These are phyloP conservation scores for Orthosia gothica DNA, from an alignment of 2,888 invertebrate species.

Conservation along the genomic window DNA sequence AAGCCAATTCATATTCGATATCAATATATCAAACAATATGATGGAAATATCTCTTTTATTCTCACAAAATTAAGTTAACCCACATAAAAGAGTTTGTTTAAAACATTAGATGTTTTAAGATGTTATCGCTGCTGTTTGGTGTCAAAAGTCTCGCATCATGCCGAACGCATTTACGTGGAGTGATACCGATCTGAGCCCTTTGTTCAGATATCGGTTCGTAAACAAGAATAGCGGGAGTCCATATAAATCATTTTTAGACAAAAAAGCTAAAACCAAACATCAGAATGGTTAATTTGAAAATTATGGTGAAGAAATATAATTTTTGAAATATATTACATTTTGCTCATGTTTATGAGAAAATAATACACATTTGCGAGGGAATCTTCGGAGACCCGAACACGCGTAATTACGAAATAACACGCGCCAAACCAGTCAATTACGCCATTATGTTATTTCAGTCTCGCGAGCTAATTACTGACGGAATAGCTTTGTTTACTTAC, in stretches of 20 bases:
- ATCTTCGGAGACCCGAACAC: constrained; percentile 61
- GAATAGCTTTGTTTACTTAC: constrained; percentile 77
- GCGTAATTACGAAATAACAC: constrained; percentile 74
- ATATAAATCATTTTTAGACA: constrained; percentile 83
- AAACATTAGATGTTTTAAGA: constrained; percentile 91
- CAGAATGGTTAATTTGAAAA: constrained; percentile 25
- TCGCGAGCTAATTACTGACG: constrained; percentile 72
- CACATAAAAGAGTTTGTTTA: constrained; percentile 91
- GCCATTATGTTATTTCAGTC: constrained; percentile 73
- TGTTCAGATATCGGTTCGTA: constrained; percentile 87
- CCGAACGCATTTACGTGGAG: constrained; percentile 86
- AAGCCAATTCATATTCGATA: constrained; percentile 72
- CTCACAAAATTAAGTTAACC: constrained; percentile 89
- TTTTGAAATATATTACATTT: constrained; percentile 53
- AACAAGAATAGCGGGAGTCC: constrained; percentile 91
- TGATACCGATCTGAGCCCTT: constrained; percentile 87
- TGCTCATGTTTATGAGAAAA: constrained; percentile 55
- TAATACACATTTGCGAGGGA: constrained; percentile 64
- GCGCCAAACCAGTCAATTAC: constrained; percentile 76
- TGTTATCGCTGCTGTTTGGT: constrained; percentile 89
- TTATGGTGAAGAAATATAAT: not conserved
- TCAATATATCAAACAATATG: constrained; percentile 83
- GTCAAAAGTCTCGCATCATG: constrained; percentile 91
- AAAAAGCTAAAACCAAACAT: constrained; percentile 40
- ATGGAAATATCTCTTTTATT: constrained; percentile 86